Percentiles rank a stretch among this genome's conserved stretches.
Conservation (phyloP, 1,140 invertebrate species). For the Nephila pilipes region DNA sequence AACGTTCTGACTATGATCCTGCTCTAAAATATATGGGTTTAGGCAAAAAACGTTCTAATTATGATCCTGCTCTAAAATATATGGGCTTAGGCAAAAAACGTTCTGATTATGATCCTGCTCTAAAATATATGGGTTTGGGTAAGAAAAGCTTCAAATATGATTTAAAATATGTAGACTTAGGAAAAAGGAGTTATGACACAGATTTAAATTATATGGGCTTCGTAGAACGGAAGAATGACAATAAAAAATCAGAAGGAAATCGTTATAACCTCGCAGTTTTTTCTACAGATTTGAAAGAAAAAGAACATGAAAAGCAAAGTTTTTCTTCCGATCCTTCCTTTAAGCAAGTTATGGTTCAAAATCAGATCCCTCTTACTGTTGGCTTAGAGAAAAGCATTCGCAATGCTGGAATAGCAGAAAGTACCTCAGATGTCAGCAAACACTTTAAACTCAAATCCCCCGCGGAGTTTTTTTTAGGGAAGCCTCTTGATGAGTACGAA, state of each 20-base stretch:
- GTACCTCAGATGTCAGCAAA: no score
- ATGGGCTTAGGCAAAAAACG: slow-evolving; percentile 41
- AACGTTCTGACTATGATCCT: slow-evolving; percentile 22
- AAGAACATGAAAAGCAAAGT: no score
- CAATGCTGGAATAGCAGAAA: no score
- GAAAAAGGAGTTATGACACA: slow-evolving; percentile 47
- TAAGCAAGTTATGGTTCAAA: background rate
- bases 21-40: slow-evolving; percentile 58
- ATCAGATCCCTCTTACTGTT: no score
- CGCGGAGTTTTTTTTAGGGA: no score
- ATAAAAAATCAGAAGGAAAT: no score
- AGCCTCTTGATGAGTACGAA: no score
- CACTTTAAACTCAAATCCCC: no score
- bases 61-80: slow-evolving; percentile 40
- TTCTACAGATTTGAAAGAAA: no score
- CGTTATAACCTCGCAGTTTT: no score
- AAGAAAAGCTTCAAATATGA: slow-evolving; percentile 34
- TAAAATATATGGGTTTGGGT: slow-evolving; percentile 62
- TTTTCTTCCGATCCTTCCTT: background rate
- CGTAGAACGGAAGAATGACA: slow-evolving; percentile 8
- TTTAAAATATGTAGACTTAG: slow-evolving; percentile 53
- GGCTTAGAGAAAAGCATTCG: no score
- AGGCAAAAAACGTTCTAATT: background rate
- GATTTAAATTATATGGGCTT: slow-evolving; percentile 55
- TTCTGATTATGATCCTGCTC: slow-evolving; percentile 34